Conservation (phyloP, 1,140 invertebrate genomes). For the Paraescarpia echinospica region DNA sequence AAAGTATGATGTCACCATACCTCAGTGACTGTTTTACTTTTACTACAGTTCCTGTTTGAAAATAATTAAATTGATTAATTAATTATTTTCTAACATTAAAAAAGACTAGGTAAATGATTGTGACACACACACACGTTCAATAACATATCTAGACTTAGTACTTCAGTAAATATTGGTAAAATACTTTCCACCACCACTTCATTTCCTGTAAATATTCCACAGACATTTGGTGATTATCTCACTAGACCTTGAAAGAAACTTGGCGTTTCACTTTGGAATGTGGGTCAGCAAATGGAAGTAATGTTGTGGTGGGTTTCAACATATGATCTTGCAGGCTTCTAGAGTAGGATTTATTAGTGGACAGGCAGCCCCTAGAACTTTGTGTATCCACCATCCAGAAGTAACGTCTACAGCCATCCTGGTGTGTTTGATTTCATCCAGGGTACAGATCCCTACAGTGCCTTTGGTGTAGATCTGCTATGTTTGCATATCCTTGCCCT, state of each 20-base stretch:
- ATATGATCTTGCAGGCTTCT: neutral
- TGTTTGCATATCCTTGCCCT: neutral
- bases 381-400: neutral
- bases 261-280: neutral
- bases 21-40: too few relatives aligned
- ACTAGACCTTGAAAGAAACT: neutral
- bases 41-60: too few relatives aligned
- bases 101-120: neutral
- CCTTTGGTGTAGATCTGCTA: neutral
- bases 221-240: too few relatives aligned
- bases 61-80: too few relatives aligned
- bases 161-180: too few relatives aligned
- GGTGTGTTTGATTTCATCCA: neutral
- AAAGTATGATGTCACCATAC: too few relatives aligned
- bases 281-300: neutral
- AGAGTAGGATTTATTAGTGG: neutral
- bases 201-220: too few relatives aligned
- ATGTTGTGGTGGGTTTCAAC: neutral
- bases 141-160: too few relatives aligned
- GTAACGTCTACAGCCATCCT: neutral
- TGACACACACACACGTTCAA: neutral
- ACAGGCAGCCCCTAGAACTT: neutral
- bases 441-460: neutral
- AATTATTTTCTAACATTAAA: neutral
- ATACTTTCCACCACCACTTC: too few relatives aligned